phyloP scores from a whole-genome alignment of 2,113 vertebrate species.

The Anser cygnoides region DNA sequence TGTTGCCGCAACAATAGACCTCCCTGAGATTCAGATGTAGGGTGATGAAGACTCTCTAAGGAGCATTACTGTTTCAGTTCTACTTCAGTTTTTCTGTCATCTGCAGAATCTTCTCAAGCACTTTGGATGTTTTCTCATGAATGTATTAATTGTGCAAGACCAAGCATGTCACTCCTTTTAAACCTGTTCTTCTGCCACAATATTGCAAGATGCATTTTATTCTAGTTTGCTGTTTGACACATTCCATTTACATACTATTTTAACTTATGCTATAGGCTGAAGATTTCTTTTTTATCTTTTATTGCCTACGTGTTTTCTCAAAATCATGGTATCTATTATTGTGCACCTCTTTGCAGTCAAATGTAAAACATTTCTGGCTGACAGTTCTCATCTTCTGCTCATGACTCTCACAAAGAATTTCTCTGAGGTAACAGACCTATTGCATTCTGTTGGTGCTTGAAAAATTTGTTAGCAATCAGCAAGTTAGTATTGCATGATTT shows the following conservation, averaged over 20 bases:
- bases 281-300: background rate
- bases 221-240: background rate
- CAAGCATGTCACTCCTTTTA: background rate
- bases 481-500: background rate
- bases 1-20: background rate
- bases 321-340: background rate
- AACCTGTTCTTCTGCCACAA: background rate
- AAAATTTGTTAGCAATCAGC: background rate
- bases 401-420: background rate
- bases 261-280: background rate
- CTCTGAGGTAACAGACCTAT: background rate
- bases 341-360: background rate
- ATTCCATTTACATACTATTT: background rate
- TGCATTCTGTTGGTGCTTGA: background rate
- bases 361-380: background rate
- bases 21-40: rapidly evolving
- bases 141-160: background rate
- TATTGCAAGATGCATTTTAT: background rate
- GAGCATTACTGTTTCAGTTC: background rate
- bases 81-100: background rate
- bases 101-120: background rate
- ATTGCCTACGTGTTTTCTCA: background rate
- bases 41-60: background rate
- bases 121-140: background rate
- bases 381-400: background rate